Evolutionary conservation across 2,888 invertebrate genomes (phyloP).

Genomic region (Blastobasis lacticolella): DNA sequence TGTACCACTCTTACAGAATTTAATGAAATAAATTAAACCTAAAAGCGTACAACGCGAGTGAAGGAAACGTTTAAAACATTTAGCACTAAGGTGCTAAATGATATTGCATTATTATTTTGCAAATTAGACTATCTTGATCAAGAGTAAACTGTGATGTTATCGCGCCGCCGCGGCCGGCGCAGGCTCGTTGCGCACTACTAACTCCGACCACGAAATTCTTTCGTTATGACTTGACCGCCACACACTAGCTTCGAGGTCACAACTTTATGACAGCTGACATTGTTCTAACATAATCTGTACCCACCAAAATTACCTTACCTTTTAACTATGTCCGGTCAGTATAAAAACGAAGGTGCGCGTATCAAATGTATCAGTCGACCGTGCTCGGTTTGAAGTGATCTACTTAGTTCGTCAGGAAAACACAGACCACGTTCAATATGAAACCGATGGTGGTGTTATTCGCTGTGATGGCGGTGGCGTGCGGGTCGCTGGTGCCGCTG

Average conservation of each 20-base stretch:
- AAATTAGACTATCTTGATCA: too few relatives aligned
- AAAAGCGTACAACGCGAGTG: too few relatives aligned
- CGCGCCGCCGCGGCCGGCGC: too few relatives aligned
- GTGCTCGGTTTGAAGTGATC: constrained; percentile 52
- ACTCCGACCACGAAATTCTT: constrained; percentile 59
- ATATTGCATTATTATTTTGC: too few relatives aligned
- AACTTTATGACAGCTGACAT: constrained; percentile 54
- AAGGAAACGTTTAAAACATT: too few relatives aligned
- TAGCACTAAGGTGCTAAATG: too few relatives aligned
- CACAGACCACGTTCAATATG: constrained; percentile 62
- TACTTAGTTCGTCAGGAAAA: constrained; percentile 37
- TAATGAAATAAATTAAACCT: too few relatives aligned
- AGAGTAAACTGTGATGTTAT: too few relatives aligned
- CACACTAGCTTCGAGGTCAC: constrained; percentile 50
- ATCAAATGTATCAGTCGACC: constrained; percentile 47
- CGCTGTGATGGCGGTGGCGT: constrained; percentile 74
- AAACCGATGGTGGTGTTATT: constrained; percentile 76
- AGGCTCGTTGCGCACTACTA: constrained; percentile 50
- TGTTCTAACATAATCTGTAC: constrained; percentile 44
- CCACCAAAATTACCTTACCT: constrained; percentile 46
- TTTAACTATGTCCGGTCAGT: constrained; percentile 65
- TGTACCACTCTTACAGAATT: too few relatives aligned
- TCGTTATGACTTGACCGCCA: constrained; percentile 51
- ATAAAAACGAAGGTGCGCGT: constrained; percentile 49
- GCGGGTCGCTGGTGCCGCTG: constrained; percentile 63